Conservation (phyloP, 2,888 invertebrate species). For the Pomacea canaliculata region DNA sequence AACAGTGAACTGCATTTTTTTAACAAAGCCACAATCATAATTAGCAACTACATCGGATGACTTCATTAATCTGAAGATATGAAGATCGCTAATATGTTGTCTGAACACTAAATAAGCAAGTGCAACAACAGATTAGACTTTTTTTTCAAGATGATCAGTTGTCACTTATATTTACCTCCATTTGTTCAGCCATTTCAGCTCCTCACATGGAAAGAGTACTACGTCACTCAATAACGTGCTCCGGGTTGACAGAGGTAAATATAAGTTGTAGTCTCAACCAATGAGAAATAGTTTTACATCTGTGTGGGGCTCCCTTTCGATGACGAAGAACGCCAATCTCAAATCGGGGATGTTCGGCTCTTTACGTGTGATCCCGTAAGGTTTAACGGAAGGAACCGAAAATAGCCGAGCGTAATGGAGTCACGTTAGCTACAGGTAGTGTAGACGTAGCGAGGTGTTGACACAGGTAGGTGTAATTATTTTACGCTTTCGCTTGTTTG, state of each 20-base stretch:
- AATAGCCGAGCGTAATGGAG: background rate
- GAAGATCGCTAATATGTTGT: too few species aligned
- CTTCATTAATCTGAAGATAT: too few species aligned
- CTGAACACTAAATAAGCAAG: too few species aligned
- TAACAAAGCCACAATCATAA: too few species aligned
- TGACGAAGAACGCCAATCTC: conserved; percentile 6
- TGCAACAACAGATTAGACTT: too few species aligned
- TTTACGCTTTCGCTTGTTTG: too few species aligned
- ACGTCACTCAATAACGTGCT: conserved; percentile 3
- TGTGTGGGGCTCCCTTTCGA: background rate
- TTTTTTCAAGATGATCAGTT: too few species aligned
- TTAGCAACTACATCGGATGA: too few species aligned
- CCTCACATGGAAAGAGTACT: background rate
- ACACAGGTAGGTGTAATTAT: background rate
- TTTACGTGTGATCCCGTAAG: background rate
- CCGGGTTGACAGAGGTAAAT: background rate
- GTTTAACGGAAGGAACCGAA: conserved; percentile 4
- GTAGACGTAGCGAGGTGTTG: background rate
- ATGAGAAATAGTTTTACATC: background rate
- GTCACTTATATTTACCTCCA: conserved; percentile 15
- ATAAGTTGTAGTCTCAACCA: background rate
- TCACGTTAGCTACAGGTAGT: conserved; percentile 1
- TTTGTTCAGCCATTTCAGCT: conserved; percentile 21
- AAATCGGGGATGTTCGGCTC: background rate
- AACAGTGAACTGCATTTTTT: too few species aligned